Evolutionary conservation across 2,797 vertebrate species (phyloP).

Genomic region (Paedocypris micromegethes): DNA sequence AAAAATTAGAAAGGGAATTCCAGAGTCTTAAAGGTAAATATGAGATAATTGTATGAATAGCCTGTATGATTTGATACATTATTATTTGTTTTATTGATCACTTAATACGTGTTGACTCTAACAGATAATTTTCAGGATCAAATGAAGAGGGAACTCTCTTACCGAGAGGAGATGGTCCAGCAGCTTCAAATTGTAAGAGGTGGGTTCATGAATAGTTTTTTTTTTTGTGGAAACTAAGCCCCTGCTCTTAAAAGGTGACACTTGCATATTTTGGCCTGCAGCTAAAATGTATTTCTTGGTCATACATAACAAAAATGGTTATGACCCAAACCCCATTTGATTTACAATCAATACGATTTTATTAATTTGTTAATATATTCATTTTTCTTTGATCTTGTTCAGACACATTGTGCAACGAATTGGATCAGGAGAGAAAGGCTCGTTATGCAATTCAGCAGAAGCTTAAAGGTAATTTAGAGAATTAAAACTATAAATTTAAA

Average conservation of each 20-base stretch:
- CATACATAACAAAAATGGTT: neutral
- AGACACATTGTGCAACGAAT: constrained; percentile 91
- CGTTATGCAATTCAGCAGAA: constrained; percentile 93
- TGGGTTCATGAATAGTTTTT: constrained; percentile 51
- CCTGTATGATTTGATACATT: neutral
- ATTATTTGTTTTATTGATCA: constrained; percentile 23
- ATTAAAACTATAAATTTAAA: too few relatives aligned
- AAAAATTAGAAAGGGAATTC: constrained; percentile 95
- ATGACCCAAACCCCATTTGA: constrained; percentile 5
- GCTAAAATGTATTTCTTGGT: too few relatives aligned
- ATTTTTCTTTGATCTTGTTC: constrained; percentile 49
- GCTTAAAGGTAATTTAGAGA: constrained; percentile 81
- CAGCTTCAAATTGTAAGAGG: constrained; percentile 98
- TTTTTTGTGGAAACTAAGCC: constrained; percentile 3
- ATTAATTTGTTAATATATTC: constrained; percentile 1
- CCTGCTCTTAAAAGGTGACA: constrained; percentile 59
- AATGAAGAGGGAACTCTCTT: constrained; percentile 98
- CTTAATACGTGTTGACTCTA: constrained; percentile 44
- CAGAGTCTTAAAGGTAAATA: constrained; percentile 93
- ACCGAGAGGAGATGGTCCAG: constrained; percentile 97
- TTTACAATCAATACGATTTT: neutral
- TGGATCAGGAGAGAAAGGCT: constrained; percentile 90
- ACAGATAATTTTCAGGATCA: constrained; percentile 99
- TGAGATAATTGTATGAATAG: neutral
- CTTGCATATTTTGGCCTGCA: constrained; percentile 58